phyloP scores from a whole-genome alignment of 2,113 vertebrate species.

The Arothron firmamentum region DNA sequence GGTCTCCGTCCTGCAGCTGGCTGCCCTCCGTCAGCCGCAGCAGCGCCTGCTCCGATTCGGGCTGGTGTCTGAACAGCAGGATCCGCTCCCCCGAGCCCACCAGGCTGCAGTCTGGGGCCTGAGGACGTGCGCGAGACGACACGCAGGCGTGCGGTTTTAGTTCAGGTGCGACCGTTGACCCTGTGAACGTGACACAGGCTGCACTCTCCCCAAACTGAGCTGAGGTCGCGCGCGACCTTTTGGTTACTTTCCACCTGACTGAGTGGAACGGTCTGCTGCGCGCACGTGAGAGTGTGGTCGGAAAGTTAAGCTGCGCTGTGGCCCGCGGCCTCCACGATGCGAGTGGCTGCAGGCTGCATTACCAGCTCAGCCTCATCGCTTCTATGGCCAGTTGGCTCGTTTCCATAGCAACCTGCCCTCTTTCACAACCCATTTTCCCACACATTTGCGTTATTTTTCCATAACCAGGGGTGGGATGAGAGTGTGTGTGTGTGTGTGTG shows the following conservation, averaged over 20 bases:
- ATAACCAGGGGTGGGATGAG: background rate
- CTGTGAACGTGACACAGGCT: too few species aligned
- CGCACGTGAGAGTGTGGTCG: slow-evolving; percentile 50
- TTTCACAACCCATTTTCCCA: too few species aligned
- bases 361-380: background rate
- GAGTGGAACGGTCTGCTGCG: background rate
- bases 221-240: too few species aligned
- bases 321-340: slow-evolving; percentile 17
- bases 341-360: background rate
- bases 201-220: too few species aligned
- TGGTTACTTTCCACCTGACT: too few species aligned
- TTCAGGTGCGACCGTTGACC: too few species aligned
- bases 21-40: slow-evolving; percentile 51
- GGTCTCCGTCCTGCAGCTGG: slow-evolving; percentile 66
- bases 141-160: too few species aligned
- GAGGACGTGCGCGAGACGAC: background rate
- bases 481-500: background rate
- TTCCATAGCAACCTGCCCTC: slow-evolving; percentile 1
- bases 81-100: slow-evolving; percentile 66
- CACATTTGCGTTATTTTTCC: too few species aligned
- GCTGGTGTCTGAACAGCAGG: slow-evolving; percentile 68
- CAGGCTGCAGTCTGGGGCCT: slow-evolving; percentile 69
- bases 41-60: slow-evolving; percentile 51
- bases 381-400: too few species aligned
- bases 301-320: slow-evolving; percentile 57